These are phyloP conservation scores for Andinoacara biseriatus DNA, from an alignment of 2,113 vertebrate species.

Conservation along the genomic window DNA sequence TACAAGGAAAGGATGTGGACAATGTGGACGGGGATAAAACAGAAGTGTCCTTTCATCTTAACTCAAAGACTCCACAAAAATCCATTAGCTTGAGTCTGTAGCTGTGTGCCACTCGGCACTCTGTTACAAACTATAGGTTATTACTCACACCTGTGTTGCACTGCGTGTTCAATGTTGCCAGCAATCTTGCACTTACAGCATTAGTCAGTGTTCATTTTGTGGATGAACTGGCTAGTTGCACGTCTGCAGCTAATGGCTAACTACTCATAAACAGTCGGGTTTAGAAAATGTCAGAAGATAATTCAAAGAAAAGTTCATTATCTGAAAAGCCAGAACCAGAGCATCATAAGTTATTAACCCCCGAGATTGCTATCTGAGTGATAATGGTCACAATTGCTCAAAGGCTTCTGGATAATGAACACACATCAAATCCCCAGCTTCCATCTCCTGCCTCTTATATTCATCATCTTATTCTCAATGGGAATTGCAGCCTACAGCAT, in stretches of 20 bases:
- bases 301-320: background rate
- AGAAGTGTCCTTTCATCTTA: conserved; percentile 35
- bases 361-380: accelerated
- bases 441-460: background rate
- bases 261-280: background rate
- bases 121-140: conserved; percentile 7
- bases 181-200: background rate
- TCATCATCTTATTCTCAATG: background rate
- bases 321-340: background rate
- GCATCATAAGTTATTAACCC: background rate
- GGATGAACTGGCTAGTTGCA: background rate
- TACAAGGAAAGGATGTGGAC: conserved; percentile 3
- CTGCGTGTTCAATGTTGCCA: background rate
- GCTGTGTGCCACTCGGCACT: background rate
- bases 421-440: background rate
- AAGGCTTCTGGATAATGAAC: background rate
- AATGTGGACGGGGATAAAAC: conserved; percentile 7
- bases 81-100: conserved; percentile 1
- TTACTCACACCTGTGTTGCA: background rate
- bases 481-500: background rate
- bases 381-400: background rate
- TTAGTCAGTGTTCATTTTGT: background rate
- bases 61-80: conserved; percentile 23
- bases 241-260: background rate
- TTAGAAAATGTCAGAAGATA: background rate